Evolutionary conservation across 2,888 invertebrate species (phyloP).

Genomic region (Aleiodes testaceus): DNA sequence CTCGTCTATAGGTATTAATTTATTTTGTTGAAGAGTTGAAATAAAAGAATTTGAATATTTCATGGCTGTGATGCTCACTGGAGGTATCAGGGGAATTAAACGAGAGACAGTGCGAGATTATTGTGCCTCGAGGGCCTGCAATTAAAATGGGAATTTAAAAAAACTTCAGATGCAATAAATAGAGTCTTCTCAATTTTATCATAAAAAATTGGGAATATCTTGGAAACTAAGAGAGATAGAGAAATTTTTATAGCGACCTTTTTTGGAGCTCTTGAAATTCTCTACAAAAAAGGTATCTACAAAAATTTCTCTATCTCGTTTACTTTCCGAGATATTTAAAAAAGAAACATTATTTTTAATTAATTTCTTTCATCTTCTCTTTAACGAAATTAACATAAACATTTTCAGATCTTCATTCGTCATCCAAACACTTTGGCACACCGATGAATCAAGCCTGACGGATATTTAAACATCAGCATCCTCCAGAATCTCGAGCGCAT

Average conservation of each 20-base stretch:
- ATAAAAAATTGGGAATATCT: neutral
- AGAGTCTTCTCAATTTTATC: neutral
- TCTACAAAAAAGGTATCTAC: too few species aligned
- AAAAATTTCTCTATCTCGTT: too few species aligned
- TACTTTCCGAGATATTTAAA: too few species aligned
- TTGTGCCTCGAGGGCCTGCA: conserved; percentile 50
- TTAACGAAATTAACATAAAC: neutral
- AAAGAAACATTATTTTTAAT: too few species aligned
- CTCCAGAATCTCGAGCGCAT: neutral
- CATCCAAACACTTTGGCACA: conserved; percentile 39
- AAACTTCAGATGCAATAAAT: conserved; percentile 23
- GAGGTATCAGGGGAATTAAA: conserved; percentile 25
- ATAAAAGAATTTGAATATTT: conserved; percentile 1
- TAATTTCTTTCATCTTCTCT: conserved; percentile 1
- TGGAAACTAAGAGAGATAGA: too few species aligned
- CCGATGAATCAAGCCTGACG: conserved; percentile 31
- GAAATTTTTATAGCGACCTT: too few species aligned
- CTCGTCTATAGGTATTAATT: conserved; percentile 17
- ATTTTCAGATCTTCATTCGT: conserved; percentile 22
- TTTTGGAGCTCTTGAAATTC: too few species aligned
- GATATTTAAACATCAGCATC: conserved; percentile 36
- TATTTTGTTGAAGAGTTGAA: neutral
- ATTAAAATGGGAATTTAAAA: conserved; percentile 52
- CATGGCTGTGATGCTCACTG: neutral
- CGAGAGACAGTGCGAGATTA: conserved; percentile 42